Evolutionary conservation across 2,113 vertebrate genomes (phyloP), one percentile per base, ranked within the genome.

Genomic region (Alethe castanea): DNA sequence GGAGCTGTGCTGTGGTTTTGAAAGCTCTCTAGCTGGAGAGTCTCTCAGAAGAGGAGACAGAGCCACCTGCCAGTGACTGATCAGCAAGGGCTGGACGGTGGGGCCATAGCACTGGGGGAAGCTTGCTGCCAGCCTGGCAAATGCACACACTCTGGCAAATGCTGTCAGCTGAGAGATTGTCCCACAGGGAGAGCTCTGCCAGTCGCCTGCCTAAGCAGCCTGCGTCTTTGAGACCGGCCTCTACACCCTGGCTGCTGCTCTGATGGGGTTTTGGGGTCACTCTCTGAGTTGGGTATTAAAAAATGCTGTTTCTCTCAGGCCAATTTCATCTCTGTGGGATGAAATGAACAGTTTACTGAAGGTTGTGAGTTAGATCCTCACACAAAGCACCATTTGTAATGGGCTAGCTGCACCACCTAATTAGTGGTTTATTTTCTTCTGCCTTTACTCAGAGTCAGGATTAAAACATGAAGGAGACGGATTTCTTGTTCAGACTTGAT

Each of bases 181-280:
- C 5, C 19, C 9, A 82, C 11, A 7, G 33, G 31, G 15, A 45
- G 19, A 57, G 15, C 35, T 48, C 65, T 59, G n/a, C 22, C 1
- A 4, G 33, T 36, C 22, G 8, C 4, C 1, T 45, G 33, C 19
- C 19, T 13, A 19, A 66, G 65, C 61, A 64, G 29, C 20, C 42
- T 40, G 40, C 0, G 2, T 25, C 4, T 14, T 53, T 80, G 62
- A 1, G 4, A 28, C 28, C 0, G 0, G 22, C 28, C n/a, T 38
- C 31, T 62, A 18, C 0, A 2, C 15, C n/a, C 24, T 45, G 77
- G 26, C 33, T 19, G 3, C 28, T 0, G 1, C 44, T 78, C 36
- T 2, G 1, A 10, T 0, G 0, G 19, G 15, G 7, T 16, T 48
- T 1, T 1, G n/a, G 45, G 25, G 8, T 28, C 42, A 8, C 23